Evolutionary conservation across 2,888 invertebrate species (phyloP), one percentile per base, ranked within the genome.

Genomic region (Caenorhabditis virilis): DNA sequence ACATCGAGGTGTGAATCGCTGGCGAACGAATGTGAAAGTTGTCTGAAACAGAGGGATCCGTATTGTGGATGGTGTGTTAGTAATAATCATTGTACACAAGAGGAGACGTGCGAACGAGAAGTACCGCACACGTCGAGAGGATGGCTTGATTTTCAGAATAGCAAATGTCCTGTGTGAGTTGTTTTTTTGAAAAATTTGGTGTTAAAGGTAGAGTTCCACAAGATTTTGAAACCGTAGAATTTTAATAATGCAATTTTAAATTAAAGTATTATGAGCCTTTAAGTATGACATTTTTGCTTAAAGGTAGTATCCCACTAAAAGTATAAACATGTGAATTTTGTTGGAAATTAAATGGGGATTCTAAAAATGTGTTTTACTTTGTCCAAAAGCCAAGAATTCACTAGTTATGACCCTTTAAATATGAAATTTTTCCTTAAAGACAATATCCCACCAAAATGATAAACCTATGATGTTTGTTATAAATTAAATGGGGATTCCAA

Each of bases 21-120:
- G 0, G 54, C 68, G 2, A 30, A 47, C 7, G 54, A 56, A 7
- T 72, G 72, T 47, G 47, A 54, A 30, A 60, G 47, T 4, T 72
- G 72, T 48, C 57, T 72, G 23, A 27, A 60, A 23, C 50, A 53
- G 7, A 54, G 91, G 84, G 94, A 95, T 87, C 95, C 95, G 0
- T 95, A 94, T 85, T 95, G 95, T 85, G 95, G 95, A 65, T 95
- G 95, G 95, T 73, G 73, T 56, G 69, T 69, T 7, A 43, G 54
- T 20, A 71, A 60, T 25, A 73, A 64, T 48, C 53, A 64, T 41
- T 75, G 75, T 51, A 69, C 65, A 1, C 68, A 69, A 36, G 69
- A 71, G 46, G 71, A 70, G 23, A 56, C 63, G 23, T 75, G 75
- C 41, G 72, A 72, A 18, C 46, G 60, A 20, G 64, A 62, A 22